Conservation (phyloP, 1,140 invertebrate species). For the Dufourea novaeangliae region DNA sequence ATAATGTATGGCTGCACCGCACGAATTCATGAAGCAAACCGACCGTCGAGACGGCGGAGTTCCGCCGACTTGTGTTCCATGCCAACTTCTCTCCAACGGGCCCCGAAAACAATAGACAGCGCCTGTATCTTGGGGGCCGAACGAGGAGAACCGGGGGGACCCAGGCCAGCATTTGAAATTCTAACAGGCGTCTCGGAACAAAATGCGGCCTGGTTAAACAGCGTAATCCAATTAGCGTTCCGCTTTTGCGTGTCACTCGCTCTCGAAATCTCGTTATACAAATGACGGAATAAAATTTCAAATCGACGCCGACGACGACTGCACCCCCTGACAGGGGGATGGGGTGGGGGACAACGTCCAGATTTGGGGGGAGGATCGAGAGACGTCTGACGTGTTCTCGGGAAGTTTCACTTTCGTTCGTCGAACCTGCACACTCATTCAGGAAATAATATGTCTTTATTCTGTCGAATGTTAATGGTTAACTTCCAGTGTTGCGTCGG, state of each 20-base stretch:
- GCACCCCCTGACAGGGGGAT: too few species aligned
- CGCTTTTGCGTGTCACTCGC: slow-evolving; percentile 34
- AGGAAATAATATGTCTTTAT: too few species aligned
- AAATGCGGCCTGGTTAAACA: slow-evolving; percentile 47
- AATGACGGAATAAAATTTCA: slow-evolving; percentile 36
- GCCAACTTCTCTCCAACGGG: slow-evolving; percentile 14
- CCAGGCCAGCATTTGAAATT: slow-evolving; percentile 53
- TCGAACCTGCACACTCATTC: too few species aligned
- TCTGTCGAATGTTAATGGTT: too few species aligned
- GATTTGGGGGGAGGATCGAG: neutral
- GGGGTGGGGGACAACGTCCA: neutral
- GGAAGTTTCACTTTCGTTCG: slow-evolving; percentile 2
- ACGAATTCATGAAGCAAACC: slow-evolving; percentile 64
- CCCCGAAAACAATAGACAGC: slow-evolving; percentile 55
- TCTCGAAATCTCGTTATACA: slow-evolving; percentile 39
- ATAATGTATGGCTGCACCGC: slow-evolving; percentile 59
- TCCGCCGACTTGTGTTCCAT: slow-evolving; percentile 32
- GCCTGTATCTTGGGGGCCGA: neutral
- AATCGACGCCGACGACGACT: neutral
- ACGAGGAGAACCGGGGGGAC: neutral
- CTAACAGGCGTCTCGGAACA: slow-evolving; percentile 46
- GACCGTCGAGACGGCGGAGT: slow-evolving; percentile 38
- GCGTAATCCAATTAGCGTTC: slow-evolving; percentile 64
- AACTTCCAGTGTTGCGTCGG: too few species aligned
- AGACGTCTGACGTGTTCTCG: neutral